Evolutionary conservation across 2,113 vertebrate genomes (phyloP).

Genomic region (Myotis brandtii): DNA sequence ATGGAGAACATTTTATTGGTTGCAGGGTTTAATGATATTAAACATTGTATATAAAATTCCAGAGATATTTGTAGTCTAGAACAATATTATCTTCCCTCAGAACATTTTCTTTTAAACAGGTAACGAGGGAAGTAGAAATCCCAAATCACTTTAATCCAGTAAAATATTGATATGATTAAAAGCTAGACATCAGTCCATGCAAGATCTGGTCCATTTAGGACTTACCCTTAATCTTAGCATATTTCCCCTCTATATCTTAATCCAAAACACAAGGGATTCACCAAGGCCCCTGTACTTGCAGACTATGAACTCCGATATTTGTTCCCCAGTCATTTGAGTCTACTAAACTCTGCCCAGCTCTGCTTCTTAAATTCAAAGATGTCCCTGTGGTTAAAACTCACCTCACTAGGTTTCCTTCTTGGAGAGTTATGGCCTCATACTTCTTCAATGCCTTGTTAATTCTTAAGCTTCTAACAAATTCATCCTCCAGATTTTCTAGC

Average conservation of each 20-base stretch:
- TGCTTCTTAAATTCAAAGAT: not conserved
- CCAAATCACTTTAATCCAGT: not conserved
- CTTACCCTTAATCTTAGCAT: not conserved
- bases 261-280: not conserved
- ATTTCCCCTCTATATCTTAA: not conserved
- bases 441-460: not conserved
- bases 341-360: not conserved
- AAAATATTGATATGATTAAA: not conserved
- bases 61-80: not conserved
- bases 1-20: not conserved
- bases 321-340: not conserved
- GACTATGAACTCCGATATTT: not conserved
- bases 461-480: not conserved
- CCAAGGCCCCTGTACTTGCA: not conserved
- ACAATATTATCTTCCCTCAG: not conserved
- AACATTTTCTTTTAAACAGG: conserved; percentile 12
- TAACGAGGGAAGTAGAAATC: not conserved
- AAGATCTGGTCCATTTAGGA: not conserved
- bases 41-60: not conserved
- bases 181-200: not conserved
- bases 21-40: not conserved
- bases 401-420: not conserved
- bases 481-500: not conserved
- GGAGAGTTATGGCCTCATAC: not conserved
- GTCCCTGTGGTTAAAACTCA: not conserved